Evolutionary conservation across 2,113 vertebrate species (phyloP).

Genomic region (Zosterops pallidus): DNA sequence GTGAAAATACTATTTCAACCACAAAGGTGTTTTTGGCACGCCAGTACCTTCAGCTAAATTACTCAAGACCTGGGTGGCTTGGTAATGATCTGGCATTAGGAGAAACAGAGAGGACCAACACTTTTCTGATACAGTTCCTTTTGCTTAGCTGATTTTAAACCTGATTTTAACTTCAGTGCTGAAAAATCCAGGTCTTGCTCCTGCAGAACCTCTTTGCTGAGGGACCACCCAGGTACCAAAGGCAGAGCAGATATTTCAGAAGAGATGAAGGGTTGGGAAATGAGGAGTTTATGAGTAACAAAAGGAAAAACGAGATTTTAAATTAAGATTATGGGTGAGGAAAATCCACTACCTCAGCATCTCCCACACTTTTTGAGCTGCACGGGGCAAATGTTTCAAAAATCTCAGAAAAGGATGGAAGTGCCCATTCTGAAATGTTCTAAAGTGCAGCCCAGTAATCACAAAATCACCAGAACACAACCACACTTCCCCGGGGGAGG

Average conservation of each 20-base stretch:
- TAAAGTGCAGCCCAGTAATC: not conserved
- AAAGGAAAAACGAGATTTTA: not conserved
- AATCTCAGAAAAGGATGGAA: not conserved
- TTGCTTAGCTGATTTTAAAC: not conserved
- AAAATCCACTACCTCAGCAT: not conserved
- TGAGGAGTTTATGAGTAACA: fast-evolving
- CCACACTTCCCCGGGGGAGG: not conserved
- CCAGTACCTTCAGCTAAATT: not conserved
- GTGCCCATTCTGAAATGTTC: not conserved
- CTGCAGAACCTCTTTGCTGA: not conserved
- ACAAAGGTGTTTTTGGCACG: not conserved
- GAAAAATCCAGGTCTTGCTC: not conserved
- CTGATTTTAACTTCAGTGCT: not conserved
- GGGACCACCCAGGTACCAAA: not conserved
- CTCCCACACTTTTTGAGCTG: not conserved
- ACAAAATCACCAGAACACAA: not conserved
- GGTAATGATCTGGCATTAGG: not conserved
- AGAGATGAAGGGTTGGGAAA: not conserved
- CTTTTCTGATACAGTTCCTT: not conserved
- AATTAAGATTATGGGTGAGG: not conserved
- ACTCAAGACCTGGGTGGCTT: not conserved
- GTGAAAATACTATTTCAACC: not conserved
- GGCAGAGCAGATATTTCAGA: not conserved
- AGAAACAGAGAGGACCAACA: fast-evolving
- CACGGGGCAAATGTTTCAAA: fast-evolving